Base-by-base conservation (phyloP, 2,888 invertebrate species). In the Aspidiotus destructor region DNA sequence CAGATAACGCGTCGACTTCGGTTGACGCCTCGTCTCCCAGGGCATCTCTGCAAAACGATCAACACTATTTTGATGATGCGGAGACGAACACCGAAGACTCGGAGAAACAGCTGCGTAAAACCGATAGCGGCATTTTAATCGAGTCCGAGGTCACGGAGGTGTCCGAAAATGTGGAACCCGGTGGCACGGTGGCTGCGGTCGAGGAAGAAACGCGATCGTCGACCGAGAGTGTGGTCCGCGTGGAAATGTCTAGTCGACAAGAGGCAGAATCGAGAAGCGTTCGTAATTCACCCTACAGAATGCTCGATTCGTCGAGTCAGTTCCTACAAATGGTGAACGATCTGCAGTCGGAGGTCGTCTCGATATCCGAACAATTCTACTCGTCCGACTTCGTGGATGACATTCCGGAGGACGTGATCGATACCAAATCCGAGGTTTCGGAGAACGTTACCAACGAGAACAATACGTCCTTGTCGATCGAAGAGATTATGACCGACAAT, bases 41-140 rank as follows among this genome's bases (percentile, higher is more conserved):
- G 13, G 3, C 54, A 13, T 53, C 15, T 28, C n/a, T 9, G n/a
- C 52, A 63, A 42, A 42, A 58, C 9, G 42, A 58, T 42, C 42
- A 41, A 13, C 41, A 48, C 13, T 10, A 11, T 9, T 52, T 44
- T 17, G 61, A 68, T 10, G 65, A 65, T 8, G 65, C 41, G 7
- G 65, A 65, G 48, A 61, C 61, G 11, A 65, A 65, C 28, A 65
- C 65, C 42, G 65, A 65, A 60, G 65, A 65, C 17, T 65, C 65
- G 60, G 65, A 65, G 17, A 65, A 65, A 58, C 65, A 65, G 13
- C 52, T 65, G 0, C 42, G 48, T 17, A 65, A 65, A 57, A 58
- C 65, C 7, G 65, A 65, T 58, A 65, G 65, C 52, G 65, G 65
- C 17, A 65, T 65, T 48, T 17, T 65, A 7, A 58, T 65, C n/a